Percentiles rank a stretch among this genome's conserved stretches.
Conservation (phyloP, 2,888 invertebrate species). For the Apoda limacodes region DNA sequence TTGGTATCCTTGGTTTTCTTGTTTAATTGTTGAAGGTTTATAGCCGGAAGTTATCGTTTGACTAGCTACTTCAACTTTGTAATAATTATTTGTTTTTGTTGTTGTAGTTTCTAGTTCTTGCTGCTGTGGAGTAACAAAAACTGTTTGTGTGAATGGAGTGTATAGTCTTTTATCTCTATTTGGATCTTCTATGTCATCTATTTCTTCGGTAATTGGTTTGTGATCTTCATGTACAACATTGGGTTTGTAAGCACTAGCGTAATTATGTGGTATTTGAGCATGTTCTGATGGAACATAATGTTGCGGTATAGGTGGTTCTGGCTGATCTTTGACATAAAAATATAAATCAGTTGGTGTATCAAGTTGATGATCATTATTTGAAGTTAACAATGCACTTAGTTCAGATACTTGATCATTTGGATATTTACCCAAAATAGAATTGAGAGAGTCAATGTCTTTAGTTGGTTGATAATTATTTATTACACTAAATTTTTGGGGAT, state of each 20-base stretch:
- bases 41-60: conserved; percentile 29
- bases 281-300: conserved; percentile 30
- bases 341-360: conserved; percentile 46
- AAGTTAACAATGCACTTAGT: conserved; percentile 52
- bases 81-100: conserved; percentile 37
- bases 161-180: conserved; percentile 25
- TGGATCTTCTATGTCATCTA: conserved; percentile 51
- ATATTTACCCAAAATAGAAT: conserved; percentile 53
- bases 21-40: conserved; percentile 23
- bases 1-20: conserved; percentile 25
- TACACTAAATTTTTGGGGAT: too few relatives aligned
- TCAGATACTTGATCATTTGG: conserved; percentile 61
- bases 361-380: conserved; percentile 25
- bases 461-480: conserved; percentile 39
- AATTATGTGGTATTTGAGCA: conserved; percentile 29
- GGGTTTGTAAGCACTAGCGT: conserved; percentile 30
- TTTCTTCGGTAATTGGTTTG: conserved; percentile 56
- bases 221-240: conserved; percentile 33
- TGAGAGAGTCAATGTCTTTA: conserved; percentile 51
- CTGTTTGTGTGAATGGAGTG: conserved; percentile 23
- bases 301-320: conserved; percentile 22
- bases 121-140: conserved; percentile 24
- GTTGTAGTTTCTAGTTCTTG: conserved; percentile 29
- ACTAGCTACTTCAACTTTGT: conserved; percentile 42
- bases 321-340: conserved; percentile 42